Base-by-base conservation (phyloP, 2,888 invertebrate species). In the Petrolisthes manimaculis region DNA sequence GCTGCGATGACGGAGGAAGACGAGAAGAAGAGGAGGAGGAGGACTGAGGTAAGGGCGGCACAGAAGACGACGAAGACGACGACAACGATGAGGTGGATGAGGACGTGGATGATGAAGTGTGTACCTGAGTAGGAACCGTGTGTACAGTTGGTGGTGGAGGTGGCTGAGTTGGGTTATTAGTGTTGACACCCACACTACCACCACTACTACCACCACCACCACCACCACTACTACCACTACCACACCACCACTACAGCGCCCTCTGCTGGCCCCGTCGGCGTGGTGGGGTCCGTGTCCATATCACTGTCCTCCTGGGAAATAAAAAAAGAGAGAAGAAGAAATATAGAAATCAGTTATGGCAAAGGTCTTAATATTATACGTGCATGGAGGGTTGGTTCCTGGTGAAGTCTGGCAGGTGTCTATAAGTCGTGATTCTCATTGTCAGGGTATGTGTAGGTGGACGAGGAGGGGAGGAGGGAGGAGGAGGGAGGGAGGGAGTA, bases 211-310 rank as follows among this genome's bases (percentile, higher is more conserved):
- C 71, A 6, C 71, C 71, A n/a, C 71, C 14, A 14, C 61, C 61
- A 61, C 61, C 61, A 14, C 6, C 14, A 61, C 61, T 14, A 61
- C 56, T 12, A 14, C 14, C n/a, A 12, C 56, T 14, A 9, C 12
- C 8, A 8, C 14, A 12, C 12, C 37, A 37, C n/a, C n/a, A n/a
- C n/a, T n/a, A n/a, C n/a, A n/a, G n/a, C n/a, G n/a, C n/a, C n/a
- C n/a, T n/a, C n/a, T n/a, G n/a, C n/a, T n/a, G n/a, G n/a, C n/a
- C n/a, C n/a, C n/a, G 77, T n/a, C 3, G 71, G 81, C 14, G 55
- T 75, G 8, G 80, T 74, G 5, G 88, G 84, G 8, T 88, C 88
- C 0, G 81, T 84, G 80, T 88, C 88, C 84, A 88, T 88, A 24
- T 88, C 88, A 14, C 84, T 88, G 54, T 88, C 87, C 8, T 88